phyloP scores from a whole-genome alignment of 2,888 invertebrate species.

The Hypomecis atomaria region DNA sequence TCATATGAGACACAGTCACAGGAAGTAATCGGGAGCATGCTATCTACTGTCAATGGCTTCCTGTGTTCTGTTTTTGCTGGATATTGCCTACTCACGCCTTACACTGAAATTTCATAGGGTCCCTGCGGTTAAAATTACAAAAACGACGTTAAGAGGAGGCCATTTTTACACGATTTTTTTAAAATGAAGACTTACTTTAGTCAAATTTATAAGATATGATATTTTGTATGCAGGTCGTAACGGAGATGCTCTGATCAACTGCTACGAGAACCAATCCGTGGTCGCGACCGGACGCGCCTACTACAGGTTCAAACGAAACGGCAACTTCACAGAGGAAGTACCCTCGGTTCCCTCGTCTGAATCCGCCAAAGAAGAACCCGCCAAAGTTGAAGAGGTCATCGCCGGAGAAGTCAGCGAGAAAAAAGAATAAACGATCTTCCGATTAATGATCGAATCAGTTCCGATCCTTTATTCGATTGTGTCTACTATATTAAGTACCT shows the following conservation, averaged over 20 bases:
- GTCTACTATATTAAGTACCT: background rate
- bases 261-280: constrained; percentile 77
- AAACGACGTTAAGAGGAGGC: too few species aligned
- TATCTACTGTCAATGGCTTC: too few species aligned
- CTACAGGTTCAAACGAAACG: constrained; percentile 77
- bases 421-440: constrained; percentile 33
- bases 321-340: constrained; percentile 54
- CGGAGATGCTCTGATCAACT: constrained; percentile 85
- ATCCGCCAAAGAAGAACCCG: constrained; percentile 31
- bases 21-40: too few species aligned
- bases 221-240: constrained; percentile 78
- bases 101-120: too few species aligned
- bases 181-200: too few species aligned
- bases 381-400: constrained; percentile 26
- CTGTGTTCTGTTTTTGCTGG: too few species aligned
- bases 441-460: constrained; percentile 25
- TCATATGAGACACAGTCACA: too few species aligned
- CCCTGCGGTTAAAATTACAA: too few species aligned
- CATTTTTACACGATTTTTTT: too few species aligned
- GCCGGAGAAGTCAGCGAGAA: constrained; percentile 28
- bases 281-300: constrained; percentile 66
- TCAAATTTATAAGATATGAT: background rate
- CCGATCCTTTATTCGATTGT: constrained; percentile 16
- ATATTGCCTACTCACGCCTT: too few species aligned
- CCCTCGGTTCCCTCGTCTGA: constrained; percentile 41